Evolutionary conservation across 1,140 invertebrate species (phyloP), one percentile per base, ranked within the genome.

Genomic region (Helicoverpa zea): DNA sequence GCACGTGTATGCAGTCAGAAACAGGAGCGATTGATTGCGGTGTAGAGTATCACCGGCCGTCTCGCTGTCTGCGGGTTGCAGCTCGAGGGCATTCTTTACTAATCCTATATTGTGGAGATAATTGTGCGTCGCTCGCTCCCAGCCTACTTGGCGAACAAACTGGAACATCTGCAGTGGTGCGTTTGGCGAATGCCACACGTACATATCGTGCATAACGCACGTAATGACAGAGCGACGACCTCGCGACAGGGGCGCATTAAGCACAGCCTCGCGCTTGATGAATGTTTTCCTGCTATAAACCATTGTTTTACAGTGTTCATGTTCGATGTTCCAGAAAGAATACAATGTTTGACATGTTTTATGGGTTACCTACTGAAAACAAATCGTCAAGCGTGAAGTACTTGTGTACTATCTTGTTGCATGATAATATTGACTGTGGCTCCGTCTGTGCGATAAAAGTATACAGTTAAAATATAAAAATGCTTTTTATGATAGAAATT

Each of bases 241-340:
- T 80, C 78, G 79, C 63, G 61, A 81, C 81, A 76, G 79, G 75
- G 78, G 76, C 73, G 77, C 70, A 35, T 73, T 78, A 73, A 76
- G 63, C 78, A 80, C 66, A 79, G 56, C 61, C 85, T 70, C 70
- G 61, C 74, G 63, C 79, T 76, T 81, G 81, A 84, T 84, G 79
- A 70, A 84, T 81, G 76, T 82, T 83, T 84, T 83, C 81, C 81
- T 85, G 83, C 76, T 75, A 85, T 79, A 84, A 79, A 72, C 83
- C 79, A 85, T 85, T 85, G 83, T 85, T 83, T 81, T 75, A 82
- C 29, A 66, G 52, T 49, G 75, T 80, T 78, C 76, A 61, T 82
- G 84, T 70, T 80, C 84, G 76, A 79, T 85, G 79, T 85, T 81
- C 81, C 81, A 83, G 77, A 85, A 81, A 81, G 76, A 83, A 78